A percentile compares a stretch with the other conserved stretches of the same genome.
Conservation (phyloP, 2,888 invertebrate genomes). For the Caenorhabditis doughertyi region DNA sequence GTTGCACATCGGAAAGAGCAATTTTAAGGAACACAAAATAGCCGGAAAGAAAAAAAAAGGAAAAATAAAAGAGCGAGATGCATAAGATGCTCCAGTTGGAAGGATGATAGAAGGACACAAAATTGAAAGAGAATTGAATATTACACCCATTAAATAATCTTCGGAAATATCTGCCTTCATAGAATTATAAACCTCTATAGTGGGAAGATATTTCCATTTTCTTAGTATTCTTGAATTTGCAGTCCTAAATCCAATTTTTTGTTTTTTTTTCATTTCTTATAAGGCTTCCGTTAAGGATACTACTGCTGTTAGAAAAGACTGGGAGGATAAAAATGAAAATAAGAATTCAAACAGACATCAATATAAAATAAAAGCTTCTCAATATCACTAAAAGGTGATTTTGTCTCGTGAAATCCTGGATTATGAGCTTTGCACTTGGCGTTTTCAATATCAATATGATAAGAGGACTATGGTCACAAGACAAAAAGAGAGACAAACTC, state of each 20-base stretch:
- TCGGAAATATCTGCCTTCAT: conserved; percentile 18
- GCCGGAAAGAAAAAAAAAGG: neutral
- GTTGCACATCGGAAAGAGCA: conserved; percentile 11
- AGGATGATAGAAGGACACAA: conserved; percentile 37
- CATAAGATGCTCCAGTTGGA: conserved; percentile 30
- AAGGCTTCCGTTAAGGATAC: conserved; percentile 15
- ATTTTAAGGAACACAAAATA: conserved; percentile 23
- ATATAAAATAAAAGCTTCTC: conserved; percentile 32
- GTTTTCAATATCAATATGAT: conserved; percentile 32
- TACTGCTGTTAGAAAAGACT: neutral
- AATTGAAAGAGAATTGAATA: conserved; percentile 56
- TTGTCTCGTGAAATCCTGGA: conserved; percentile 43
- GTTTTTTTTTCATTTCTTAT: conserved; percentile 9
- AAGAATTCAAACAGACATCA: neutral
- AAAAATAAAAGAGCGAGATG: too few relatives aligned
- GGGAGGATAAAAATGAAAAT: conserved; percentile 7
- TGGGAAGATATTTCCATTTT: conserved; percentile 19
- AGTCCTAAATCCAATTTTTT: conserved; percentile 7
- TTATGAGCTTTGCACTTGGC: conserved; percentile 46
- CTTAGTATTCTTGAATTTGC: conserved; percentile 3
- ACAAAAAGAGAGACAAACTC: conserved; percentile 17
- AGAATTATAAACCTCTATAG: conserved; percentile 30
- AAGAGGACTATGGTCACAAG: conserved; percentile 38
- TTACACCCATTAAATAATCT: conserved; percentile 58
- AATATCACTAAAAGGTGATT: conserved; percentile 36